Evolutionary conservation across 1,140 invertebrate genomes (phyloP), one percentile per base, ranked within the genome.

Genomic region (Yoshiicerus persimilis): DNA sequence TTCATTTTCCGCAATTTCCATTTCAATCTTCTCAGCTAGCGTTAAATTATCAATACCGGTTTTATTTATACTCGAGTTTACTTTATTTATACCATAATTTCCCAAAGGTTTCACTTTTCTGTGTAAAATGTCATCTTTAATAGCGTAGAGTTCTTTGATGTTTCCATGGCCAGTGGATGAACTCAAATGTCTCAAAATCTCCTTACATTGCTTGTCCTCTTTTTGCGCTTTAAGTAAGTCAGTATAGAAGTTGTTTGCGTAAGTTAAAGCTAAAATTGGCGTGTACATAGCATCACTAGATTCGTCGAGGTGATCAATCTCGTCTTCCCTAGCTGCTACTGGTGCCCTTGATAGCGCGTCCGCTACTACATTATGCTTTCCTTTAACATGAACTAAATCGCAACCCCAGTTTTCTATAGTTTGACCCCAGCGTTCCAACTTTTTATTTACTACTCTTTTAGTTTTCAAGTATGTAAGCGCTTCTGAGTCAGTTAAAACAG

Each of bases 301-400:
- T 47, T 20, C 41, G 9, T 16, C 20, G 20, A 47, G 41, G 41
- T 87, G 13, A 77, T 86, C 88, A 41, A 36, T 13, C 8, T 87
- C 88, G 36, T 89, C 77, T 32, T 64, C 25, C 10, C 5, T 39
- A 25, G 77, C 2, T 10, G 77, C 20, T 20, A 89, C 9, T 13
- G 90, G 90, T 80, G 88, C 89, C 86, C 89, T 23, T n/a, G 80
- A 86, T 20, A 90, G 34, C 27, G 77, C n/a, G n/a, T n/a, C n/a
- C n/a, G n/a, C n/a, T n/a, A n/a, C n/a, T n/a, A n/a, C n/a, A n/a
- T n/a, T n/a, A n/a, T n/a, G n/a, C n/a, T n/a, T n/a, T n/a, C n/a
- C n/a, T n/a, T n/a, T n/a, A n/a, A n/a, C n/a, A n/a, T n/a, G n/a
- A n/a, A n/a, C n/a, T n/a, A n/a, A n/a, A n/a, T n/a, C n/a, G n/a